Evolutionary conservation across 2,113 vertebrate species (phyloP), one percentile per base, ranked within the genome.

Genomic region (Myxocyprinus asiaticus): DNA sequence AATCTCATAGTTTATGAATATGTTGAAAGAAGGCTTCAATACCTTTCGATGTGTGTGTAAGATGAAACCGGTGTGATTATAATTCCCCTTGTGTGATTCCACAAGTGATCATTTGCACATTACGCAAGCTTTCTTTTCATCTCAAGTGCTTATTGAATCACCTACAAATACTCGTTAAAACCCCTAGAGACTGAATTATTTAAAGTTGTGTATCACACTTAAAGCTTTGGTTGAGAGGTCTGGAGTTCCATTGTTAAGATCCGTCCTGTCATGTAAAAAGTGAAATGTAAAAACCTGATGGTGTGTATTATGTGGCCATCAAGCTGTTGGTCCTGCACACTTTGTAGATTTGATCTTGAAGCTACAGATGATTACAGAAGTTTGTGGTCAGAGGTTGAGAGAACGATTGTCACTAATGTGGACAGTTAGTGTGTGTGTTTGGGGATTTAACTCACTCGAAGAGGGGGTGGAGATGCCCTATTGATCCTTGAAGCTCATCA

Each of bases 401-500:
- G 71, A 45, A 74, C 58, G 12, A 63, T 63, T 33, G 58, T 50
- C 45, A n/a, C 50, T 53, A 10, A 53, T 33, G 9, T 4, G 50
- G 10, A 9, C 14, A 43, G 45, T 61, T 4, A 12, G 6, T 62
- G 45, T 9, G 15, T 50, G 6, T 62, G 45, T 9, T 10, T 50
- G 71, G 63, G 58, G 44, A 17, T 79, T 63, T 56, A 55, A 63
- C 15, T 4, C 50, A 56, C 50, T 72, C 43, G 7, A 66, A 66
- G 50, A 14, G 68, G 50, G 44, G 11, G 42, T 43, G 61, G 59
- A 71, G 59, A 9, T 67, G 15, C 10, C 50, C 48, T 42, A 70
- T 78, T 64, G 69, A 80, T 74, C 63, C 63, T 17, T 50, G 44
- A 62, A 67, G 61, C 68, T 71, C 72, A 80, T 82, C 62, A 66